These are phyloP conservation scores for Dermatophagoides farinae DNA, from an alignment of 1,140 invertebrate genomes.

Conservation along the genomic window DNA sequence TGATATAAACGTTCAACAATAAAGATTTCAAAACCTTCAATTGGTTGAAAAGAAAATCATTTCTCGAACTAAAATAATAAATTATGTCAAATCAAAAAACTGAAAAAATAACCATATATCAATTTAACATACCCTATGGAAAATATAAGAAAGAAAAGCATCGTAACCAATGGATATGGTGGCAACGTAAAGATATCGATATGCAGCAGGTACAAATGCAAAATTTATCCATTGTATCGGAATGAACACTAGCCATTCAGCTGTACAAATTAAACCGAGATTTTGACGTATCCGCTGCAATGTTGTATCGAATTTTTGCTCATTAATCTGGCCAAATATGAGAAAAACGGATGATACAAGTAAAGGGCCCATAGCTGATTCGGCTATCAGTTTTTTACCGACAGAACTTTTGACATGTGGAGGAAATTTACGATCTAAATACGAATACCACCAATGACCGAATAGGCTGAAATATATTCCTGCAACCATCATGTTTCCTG, in stretches of 20 bases:
- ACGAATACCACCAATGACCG: slow-evolving; percentile 48
- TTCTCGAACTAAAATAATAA: too few species aligned
- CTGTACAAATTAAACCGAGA: slow-evolving; percentile 32
- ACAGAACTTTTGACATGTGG: slow-evolving; percentile 35
- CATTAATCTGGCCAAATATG: slow-evolving; percentile 43
- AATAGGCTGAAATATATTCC: slow-evolving; percentile 18
- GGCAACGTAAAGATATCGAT: slow-evolving; percentile 58
- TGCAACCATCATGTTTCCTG: slow-evolving; percentile 15
- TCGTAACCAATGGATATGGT: slow-evolving; percentile 52
- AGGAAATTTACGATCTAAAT: slow-evolving; percentile 46
- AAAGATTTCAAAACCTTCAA: too few species aligned
- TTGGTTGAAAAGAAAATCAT: too few species aligned
- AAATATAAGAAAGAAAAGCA: slow-evolving; percentile 54
- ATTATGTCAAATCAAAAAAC: not conserved
- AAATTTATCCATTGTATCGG: slow-evolving; percentile 62
- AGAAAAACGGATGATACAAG: slow-evolving; percentile 45
- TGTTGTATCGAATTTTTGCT: slow-evolving; percentile 25
- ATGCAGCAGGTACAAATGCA: slow-evolving; percentile 44
- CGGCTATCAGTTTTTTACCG: slow-evolving; percentile 33
- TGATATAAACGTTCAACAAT: too few species aligned
- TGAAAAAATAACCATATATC: not conserved
- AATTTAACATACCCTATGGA: slow-evolving; percentile 30
- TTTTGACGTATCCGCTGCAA: not conserved
- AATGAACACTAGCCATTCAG: slow-evolving; percentile 40
- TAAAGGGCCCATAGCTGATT: slow-evolving; percentile 19